Evolutionary conservation across 2,888 invertebrate genomes (phyloP), one percentile per base, ranked within the genome.

Genomic region (Timandra comae): DNA sequence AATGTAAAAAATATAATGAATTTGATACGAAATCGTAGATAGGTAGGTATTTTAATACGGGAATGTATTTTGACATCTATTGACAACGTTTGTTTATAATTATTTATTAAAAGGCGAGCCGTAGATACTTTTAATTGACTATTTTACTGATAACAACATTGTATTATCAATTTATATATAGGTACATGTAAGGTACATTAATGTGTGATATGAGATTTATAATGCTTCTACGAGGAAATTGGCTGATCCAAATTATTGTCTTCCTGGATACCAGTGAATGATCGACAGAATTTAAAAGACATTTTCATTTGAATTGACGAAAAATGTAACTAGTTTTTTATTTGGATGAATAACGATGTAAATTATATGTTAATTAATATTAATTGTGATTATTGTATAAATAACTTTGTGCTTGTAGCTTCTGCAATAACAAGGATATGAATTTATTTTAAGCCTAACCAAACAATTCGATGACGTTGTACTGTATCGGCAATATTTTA

Each of bases 21-120:
- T 80, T 81, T 81, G 77, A 81, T 82, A 82, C 73, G 75, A 81
- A 78, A 71, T 71, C 52, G 72, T 84, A 82, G 82, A 67, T 84
- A 82, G 84, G 80, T 82, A 84, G 82, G 74, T 78, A 81, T 80
- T 81, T 76, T 76, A 82, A 80, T 80, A 81, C 72, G 73, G 69
- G 69, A 75, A 70, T 77, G 70, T 77, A 73, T 68, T 71, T 70
- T 69, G 16, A 75, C 68, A 74, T 70, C 66, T 67, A 59, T 30
- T 66, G 67, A 63, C 59, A 57, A 66, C 54, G 57, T 63, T 59
- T 51, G 52, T 55, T 41, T 49, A 12, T 38, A 35, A 30, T 48
- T 37, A 59, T 51, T 60, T 49, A 46, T 49, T 41, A 53, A 56
- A 50, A 57, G 49, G 47, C 41, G 56, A 66, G 69, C 65, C 69